Evolutionary conservation across 2,113 vertebrate species (phyloP), one percentile per base, ranked within the genome.

Genomic region (Xenopus borealis): DNA sequence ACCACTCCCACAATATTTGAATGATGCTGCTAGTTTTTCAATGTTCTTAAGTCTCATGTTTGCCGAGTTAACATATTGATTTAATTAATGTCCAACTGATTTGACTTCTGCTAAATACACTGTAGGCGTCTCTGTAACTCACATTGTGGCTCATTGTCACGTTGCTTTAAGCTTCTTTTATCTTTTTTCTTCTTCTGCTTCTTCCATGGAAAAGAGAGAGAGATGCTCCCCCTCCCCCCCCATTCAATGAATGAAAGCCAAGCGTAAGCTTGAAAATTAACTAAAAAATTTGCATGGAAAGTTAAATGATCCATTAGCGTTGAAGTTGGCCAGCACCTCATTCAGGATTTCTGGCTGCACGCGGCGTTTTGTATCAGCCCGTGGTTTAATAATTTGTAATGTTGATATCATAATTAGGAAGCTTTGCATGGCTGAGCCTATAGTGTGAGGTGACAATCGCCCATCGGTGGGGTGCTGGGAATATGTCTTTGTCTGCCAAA

Each of bases 301-400:
- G 67, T 70, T 69, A 70, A 77, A 77, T 45, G 74, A 70, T 19
- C 74, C 74, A 63, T 77, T 70, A 62, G 74, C 53, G 59, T 13
- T 47, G 47, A 46, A 11, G 74, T 57, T 76, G 73, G 73, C 73
- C 73, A 11, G 58, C 52, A 20, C 63, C 64, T 45, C 50, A 7
- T 64, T 70, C 44, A 30, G 4, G 67, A 59, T 45, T 77, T 61
- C 70, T 77, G 74, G 74, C 74, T 30, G 74, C 62, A 27, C 18
- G 74, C 66, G 40, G 27, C 14, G 58, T 77, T 77, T 67, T 77
- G 58, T 70, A 50, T 62, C 74, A 64, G 67, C 53, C 47, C 74
- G 23, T 70, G 69, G 66, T 50, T 69, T 77, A 77, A 76, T 76
- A 63, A 77, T 64, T 67, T 70, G 66, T 63, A 77, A 70, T 77